Base-by-base conservation (phyloP, 2,797 vertebrate species). In the Enteromius anoplus region DNA sequence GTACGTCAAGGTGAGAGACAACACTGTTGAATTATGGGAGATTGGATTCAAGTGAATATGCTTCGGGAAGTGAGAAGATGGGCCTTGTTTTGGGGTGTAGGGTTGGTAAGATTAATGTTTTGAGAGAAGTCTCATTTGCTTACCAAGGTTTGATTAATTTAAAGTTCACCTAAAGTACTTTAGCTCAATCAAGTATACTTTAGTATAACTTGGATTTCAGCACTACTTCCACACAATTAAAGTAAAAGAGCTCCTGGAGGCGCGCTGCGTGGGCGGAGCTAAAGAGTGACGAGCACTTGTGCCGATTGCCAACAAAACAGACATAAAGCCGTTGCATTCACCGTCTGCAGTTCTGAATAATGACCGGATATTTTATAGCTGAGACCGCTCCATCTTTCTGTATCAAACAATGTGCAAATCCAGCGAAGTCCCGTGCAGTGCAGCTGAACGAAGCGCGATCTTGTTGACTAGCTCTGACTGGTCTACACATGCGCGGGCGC, bases 1-100 rank as follows among this genome's bases (percentile, higher is more conserved):
- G 93, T 94, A 92, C 88, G 91, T 93, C 93, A 94, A 95, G 93
- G 93, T 94, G 92, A 92, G 92, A 93, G 92, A 95, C 93, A 93
- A 94, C 93, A 92, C 89, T 89, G 73, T 89, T 93, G 92, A 95
- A 92, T 94, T 94, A 94, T 92, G 88, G 90, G 85, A 84, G 87
- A 88, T 89, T 93, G 90, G 92, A 89, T 93, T 87, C 88, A 78
- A 68, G 92, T 90, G 92, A 92, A 88, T 92, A 68, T 0, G 32
- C 42, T 60, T 51, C n/a, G 0, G 29, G 47, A 62, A 53, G 34
- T 40, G 3, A 65, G 42, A 53, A 65, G 17, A 26, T n/a, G 26
- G 1, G 17, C 12, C 42, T 65, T 5, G 21, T 65, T 42, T 19
- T 62, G 17, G 60, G 5, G 19, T 53, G 5, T 53, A 26, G 23